Evolutionary conservation across 2,797 vertebrate species (phyloP), one percentile per base, ranked within the genome.

Genomic region (Peromyscus aztecus): DNA sequence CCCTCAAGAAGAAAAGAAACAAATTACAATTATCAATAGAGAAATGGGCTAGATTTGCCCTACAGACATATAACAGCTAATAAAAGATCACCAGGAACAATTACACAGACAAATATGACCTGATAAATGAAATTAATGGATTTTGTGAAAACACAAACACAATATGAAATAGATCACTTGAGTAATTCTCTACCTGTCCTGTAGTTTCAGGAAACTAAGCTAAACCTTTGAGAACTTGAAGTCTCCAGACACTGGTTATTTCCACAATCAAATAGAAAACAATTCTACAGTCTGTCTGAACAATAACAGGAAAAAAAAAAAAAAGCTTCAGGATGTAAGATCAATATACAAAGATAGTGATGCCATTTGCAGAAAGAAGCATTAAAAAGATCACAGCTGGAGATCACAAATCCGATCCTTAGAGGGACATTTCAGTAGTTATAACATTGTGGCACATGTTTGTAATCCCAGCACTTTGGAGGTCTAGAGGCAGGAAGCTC

Each of bases 231-330:
- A 85, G 81, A 46, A 71, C 61, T n/a, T 63, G 0, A 89, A 89
- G 57, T 75, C n/a, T 85, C 55, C 43, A 90, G 0, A 49, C 37
- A 61, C 6, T 80, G 29, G 80, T 24, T 77, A 91, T 31, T 63
- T 46, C 21, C 61, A 94, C 23, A 81, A 61, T 73, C 34, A 96
- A 88, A 88, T 11, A 82, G 14, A 40, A 84, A 93, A 34, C 12
- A 78, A 91, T 82, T 91, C 43, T 89, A 88, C 19, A 95, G 73
- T 75, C 40, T 78, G 52, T 84, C 73, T 73, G n/a, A 86, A 86
- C 67, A 67, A 34, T n/a, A 31, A 40, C 6, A 4, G 13, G n/a
- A 7, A 8, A 24, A 61, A 55, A 61, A 43, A 73, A 37, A 52
- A 61, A 55, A 43, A 75, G 17, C 46, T 57, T 81, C 67, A 83